Evolutionary conservation across 2,888 invertebrate genomes (phyloP), one percentile per base, ranked within the genome.

Genomic region (Nowickia ferox): DNA sequence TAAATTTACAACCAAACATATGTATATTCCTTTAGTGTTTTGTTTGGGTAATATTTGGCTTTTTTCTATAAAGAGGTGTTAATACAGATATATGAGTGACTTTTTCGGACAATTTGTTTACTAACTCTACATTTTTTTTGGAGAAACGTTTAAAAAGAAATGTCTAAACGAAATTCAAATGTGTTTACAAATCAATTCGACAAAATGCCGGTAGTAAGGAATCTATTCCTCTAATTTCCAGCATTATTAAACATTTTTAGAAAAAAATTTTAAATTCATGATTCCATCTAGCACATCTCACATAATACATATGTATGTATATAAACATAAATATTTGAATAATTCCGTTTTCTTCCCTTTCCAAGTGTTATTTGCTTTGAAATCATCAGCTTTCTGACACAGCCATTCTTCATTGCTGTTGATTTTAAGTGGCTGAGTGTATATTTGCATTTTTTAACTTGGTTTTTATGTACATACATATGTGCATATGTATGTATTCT

Each of bases 21-120:
- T n/a, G n/a, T n/a, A n/a, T n/a, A n/a, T n/a, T n/a, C n/a, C n/a
- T n/a, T n/a, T n/a, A n/a, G n/a, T n/a, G n/a, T n/a, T n/a, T n/a
- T n/a, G n/a, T n/a, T n/a, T n/a, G n/a, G n/a, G n/a, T n/a, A n/a
- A n/a, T n/a, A n/a, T n/a, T n/a, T n/a, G n/a, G n/a, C n/a, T n/a
- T n/a, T n/a, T n/a, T n/a, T n/a, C n/a, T n/a, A n/a, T n/a, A n/a
- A n/a, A n/a, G n/a, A n/a, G n/a, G n/a, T n/a, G n/a, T n/a, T n/a
- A n/a, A n/a, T n/a, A n/a, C n/a, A n/a, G n/a, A n/a, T n/a, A n/a
- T n/a, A n/a, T n/a, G n/a, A n/a, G n/a, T n/a, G n/a, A n/a, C n/a
- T n/a, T n/a, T n/a, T n/a, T n/a, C n/a, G n/a, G n/a, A n/a, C 6
- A 22, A 57, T 76, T 75, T 83, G 76, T 83, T 77, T 72, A 83